These are phyloP conservation scores for Tenthredo distinguenda DNA, from an alignment of 2,888 invertebrate species.

Conservation along the genomic window DNA sequence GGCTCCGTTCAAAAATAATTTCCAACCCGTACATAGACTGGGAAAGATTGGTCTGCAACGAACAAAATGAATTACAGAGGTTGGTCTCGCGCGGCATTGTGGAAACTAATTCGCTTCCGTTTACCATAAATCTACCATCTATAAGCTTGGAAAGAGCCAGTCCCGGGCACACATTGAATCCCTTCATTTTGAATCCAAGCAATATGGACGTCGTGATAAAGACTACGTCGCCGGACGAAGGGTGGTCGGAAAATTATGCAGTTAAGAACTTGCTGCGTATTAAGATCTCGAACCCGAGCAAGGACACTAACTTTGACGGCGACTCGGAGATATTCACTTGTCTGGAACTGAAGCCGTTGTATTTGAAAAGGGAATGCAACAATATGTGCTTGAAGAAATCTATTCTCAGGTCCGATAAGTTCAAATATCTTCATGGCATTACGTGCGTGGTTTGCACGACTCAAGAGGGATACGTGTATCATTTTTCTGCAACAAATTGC, in stretches of 20 bases:
- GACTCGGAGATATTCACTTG: conserved; percentile 80
- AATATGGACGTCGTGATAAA: conserved; percentile 78
- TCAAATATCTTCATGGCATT: conserved; percentile 81
- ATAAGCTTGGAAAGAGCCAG: conserved; percentile 71
- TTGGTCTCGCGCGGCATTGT: conserved; percentile 66
- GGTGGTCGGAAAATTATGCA: conserved; percentile 77
- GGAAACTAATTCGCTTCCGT: conserved; percentile 65
- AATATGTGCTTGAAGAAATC: conserved; percentile 70
- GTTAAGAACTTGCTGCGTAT: conserved; percentile 79
- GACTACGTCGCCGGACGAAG: conserved; percentile 74
- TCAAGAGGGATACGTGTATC: conserved; percentile 87
- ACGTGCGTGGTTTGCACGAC: conserved; percentile 83
- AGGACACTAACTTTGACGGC: conserved; percentile 75
- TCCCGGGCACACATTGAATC: conserved; percentile 70
- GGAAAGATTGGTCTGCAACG: conserved; percentile 69
- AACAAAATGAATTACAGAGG: conserved; percentile 67
- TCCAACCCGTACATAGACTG: conserved; percentile 70
- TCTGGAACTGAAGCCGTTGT: conserved; percentile 78
- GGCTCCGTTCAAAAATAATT: conserved; percentile 17
- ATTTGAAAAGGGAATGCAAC: conserved; percentile 70
- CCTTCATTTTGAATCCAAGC: conserved; percentile 72
- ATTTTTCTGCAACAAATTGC: conserved; percentile 78
- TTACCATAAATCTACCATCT: conserved; percentile 70
- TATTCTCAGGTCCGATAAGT: conserved; percentile 80
- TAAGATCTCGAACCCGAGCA: conserved; percentile 76